Evolutionary conservation across 2,888 invertebrate genomes (phyloP), one percentile per base, ranked within the genome.

Genomic region (Cryptocheilus praepositus): DNA sequence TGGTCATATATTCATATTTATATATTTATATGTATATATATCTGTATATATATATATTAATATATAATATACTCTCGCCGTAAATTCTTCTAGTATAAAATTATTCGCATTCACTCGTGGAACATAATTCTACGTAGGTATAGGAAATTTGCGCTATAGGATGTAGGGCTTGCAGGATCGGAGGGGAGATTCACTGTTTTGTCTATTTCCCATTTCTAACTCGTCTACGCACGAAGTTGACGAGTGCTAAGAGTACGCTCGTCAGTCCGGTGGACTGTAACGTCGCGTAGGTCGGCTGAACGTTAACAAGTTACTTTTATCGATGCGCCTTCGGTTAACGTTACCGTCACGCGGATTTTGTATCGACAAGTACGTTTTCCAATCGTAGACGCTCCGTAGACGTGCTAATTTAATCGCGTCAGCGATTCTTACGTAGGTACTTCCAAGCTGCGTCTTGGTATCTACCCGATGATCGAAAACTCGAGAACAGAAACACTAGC

Each of bases 41-140:
- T 25, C 25, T 67, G 11, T 64, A 62, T 36, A 36, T 54, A 44
- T 25, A 46, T 67, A 13, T 64, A 62, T 36, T 49, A 25, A 45
- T 52, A 60, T 70, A 73, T 61, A 64, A 74, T 73, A 66, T 71
- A 74, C 54, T 64, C 56, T 64, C 67, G 53, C 61, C 67, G 59
- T 64, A 74, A 74, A 76, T 74, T 67, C 57, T 51, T 66, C 76
- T 72, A 74, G 79, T 81, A 82, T 77, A 81, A 82, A 83, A 83
- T 83, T 79, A 83, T 76, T 67, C n/a, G 71, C 70, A 68, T 73
- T 70, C 70, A 64, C 64, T 22, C 68, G 69, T 57, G 61, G 68
- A 79, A 70, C 67, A 67, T 54, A 61, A 65, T 52, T 46, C 59
- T 76, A 76, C 56, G 43, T 61, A 67, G 64, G 77, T 74, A 67